phyloP scores from a whole-genome alignment of 2,797 vertebrate genomes.

The Salarias fasciatus region DNA sequence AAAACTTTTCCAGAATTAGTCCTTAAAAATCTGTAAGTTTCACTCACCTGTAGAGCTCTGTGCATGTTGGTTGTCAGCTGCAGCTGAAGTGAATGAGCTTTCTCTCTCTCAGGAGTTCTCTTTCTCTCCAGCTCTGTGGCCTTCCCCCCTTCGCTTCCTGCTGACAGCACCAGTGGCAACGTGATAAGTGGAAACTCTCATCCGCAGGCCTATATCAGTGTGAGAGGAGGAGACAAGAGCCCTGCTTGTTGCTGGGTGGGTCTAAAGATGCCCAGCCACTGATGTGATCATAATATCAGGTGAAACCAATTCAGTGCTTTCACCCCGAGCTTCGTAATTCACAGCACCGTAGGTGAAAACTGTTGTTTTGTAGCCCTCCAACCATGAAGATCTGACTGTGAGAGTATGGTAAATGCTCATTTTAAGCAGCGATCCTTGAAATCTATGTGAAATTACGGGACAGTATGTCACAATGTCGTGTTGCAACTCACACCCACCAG shows the following conservation, averaged over 20 bases:
- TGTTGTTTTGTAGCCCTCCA: neutral
- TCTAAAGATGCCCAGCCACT: constrained; percentile 14
- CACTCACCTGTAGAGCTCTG: constrained; percentile 66
- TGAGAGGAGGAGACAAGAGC: constrained; percentile 57
- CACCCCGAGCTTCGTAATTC: neutral
- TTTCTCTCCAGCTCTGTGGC: constrained; percentile 42
- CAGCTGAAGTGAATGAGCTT: constrained; percentile 64
- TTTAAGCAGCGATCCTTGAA: too few relatives aligned
- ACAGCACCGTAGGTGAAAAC: neutral
- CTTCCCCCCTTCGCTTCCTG: constrained; percentile 55
- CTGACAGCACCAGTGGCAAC: constrained; percentile 58
- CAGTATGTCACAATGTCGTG: constrained; percentile 3
- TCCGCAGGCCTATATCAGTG: constrained; percentile 43
- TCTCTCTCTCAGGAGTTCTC: constrained; percentile 30
- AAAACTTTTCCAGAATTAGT: neutral
- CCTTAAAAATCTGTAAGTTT: constrained; percentile 1
- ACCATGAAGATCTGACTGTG: neutral
- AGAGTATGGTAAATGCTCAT: too few relatives aligned
- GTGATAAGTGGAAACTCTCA: constrained; percentile 76
- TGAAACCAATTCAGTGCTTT: neutral
- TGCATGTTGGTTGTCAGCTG: constrained; percentile 54
- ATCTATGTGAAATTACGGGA: constrained; percentile 14
- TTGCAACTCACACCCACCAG: constrained; percentile 32
- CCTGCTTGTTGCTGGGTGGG: constrained; percentile 50
- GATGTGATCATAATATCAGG: constrained; percentile 7